Base-by-base conservation (phyloP, 37 sponge, comb jelly and placozoan species). In the Lycopodina hypogea region DNA sequence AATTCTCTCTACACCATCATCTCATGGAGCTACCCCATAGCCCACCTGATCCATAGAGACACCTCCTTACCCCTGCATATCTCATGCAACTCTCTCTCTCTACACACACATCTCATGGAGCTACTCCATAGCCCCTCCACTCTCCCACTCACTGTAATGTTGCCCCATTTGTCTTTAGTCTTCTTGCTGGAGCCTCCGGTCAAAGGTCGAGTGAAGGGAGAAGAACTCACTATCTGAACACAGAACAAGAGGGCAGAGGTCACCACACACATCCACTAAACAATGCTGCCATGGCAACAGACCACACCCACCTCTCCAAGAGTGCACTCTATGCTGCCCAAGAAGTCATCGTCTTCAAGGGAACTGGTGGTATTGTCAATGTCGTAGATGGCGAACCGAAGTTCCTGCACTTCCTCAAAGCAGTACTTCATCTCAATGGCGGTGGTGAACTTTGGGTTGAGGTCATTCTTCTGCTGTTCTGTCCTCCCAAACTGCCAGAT, bases 321-420 rank as follows among this genome's bases (percentile, higher is more conserved):
- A 33, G 83, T 84, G 51, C 94, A 87, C 38, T 92, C 85, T 40
- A 80, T 33, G 56, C 62, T 40, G 0, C 96, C 96, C 19, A 95
- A 80, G 48, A 81, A 84, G 72, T 92, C 88, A 63, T 95, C 90
- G 42, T 86, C 77, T 21, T 66, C 70, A n/a, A 92, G 56, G 22
- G 87, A 73, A 41, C 53, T 39, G n/a, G 87, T 80, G 50, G 51
- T 51, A 69, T 90, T 72, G 59, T 95, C 96, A 23, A 93, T 68
- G 65, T 98, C 99, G 55, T 87, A 96, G 18, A 96, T 86, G 21
- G 42, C 58, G 58, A 98, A 84, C 58, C 78, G 85, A 42, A 98
- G 74, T 14, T 70, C 45, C 78, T 98, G 99, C 18, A 89, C 81
- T 72, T 92, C 92, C 87, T 98, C 99, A 82, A 98, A 98, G 56